phyloP scores from a whole-genome alignment of 2,888 invertebrate species.

The Amphipoea oculea region DNA sequence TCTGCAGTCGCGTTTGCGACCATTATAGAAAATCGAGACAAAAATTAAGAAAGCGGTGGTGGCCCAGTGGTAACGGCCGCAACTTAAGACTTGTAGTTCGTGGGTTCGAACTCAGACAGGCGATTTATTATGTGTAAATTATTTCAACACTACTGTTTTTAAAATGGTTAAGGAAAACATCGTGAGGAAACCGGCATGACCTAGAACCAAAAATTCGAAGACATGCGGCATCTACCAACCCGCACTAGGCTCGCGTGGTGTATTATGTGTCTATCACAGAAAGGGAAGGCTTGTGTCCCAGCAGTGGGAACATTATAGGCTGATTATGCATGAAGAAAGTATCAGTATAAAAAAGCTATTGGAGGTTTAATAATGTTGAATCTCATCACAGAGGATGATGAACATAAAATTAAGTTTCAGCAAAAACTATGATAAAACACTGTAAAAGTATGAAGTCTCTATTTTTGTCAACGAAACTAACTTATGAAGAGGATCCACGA shows the following conservation, averaged over 20 bases:
- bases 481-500: conserved; percentile 3
- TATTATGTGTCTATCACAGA: neutral
- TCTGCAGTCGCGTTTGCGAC: neutral
- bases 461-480: conserved; percentile 21
- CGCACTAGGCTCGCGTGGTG: neutral
- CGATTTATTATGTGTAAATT: no score
- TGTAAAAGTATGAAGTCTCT: neutral
- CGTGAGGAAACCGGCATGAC: no score
- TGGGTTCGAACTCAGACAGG: no score
- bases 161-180: no score
- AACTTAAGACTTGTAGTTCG: neutral
- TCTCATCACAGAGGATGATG: neutral
- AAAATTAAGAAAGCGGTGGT: neutral
- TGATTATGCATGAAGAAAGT: neutral
- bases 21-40: neutral
- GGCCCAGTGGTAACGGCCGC: neutral
- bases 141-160: no score
- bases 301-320: neutral
- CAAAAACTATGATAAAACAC: neutral
- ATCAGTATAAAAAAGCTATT: neutral
- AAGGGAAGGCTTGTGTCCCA: neutral
- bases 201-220: no score
- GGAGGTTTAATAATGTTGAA: neutral
- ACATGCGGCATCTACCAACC: neutral
- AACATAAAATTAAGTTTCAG: neutral